Conservation (phyloP, 2,113 vertebrate genomes). For the Nesoenas mayeri region DNA sequence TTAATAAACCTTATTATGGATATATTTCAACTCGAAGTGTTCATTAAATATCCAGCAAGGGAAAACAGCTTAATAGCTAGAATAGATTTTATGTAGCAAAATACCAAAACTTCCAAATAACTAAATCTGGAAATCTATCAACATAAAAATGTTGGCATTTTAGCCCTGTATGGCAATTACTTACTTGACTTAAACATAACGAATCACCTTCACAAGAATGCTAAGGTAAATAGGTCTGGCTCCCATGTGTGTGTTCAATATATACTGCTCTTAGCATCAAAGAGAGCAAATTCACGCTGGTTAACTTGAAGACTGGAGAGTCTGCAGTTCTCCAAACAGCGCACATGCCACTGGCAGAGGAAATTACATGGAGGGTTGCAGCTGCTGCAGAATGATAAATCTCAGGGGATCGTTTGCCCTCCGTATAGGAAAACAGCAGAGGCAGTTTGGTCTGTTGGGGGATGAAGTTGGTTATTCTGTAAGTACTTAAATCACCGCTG, state of each 20-base stretch:
- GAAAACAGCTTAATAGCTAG: background rate
- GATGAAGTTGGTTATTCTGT: accelerated
- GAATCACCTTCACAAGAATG: background rate
- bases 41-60: background rate
- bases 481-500: background rate
- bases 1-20: background rate
- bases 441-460: background rate
- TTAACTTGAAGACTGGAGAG: background rate
- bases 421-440: background rate
- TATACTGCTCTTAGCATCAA: background rate
- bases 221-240: background rate
- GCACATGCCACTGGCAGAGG: background rate
- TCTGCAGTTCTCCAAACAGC: background rate
- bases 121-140: background rate
- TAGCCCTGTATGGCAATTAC: background rate
- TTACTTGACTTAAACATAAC: background rate
- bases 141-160: background rate
- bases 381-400: background rate
- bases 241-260: background rate
- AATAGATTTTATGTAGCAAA: background rate
- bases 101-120: background rate
- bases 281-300: background rate
- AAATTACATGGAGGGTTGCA: background rate
- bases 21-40: background rate
- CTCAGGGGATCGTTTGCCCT: background rate